phyloP scores from a whole-genome alignment of 2,797 vertebrate species.

The Gadopsis bispinosus region DNA sequence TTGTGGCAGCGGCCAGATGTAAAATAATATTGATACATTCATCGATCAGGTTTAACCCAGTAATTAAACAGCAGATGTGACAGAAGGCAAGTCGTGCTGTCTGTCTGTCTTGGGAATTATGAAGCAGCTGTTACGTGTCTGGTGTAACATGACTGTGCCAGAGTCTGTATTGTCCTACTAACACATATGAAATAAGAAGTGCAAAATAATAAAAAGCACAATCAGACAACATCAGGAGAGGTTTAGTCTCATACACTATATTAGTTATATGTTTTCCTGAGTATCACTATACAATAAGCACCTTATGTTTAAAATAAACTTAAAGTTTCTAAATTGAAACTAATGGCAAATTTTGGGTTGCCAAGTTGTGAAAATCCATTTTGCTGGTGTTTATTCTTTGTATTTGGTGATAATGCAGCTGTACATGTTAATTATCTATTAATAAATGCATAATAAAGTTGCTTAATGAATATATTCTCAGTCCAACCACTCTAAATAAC shows the following conservation, averaged over 20 bases:
- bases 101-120: slow-evolving; percentile 41
- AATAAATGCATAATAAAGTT: neutral
- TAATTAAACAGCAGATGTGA: slow-evolving; percentile 13
- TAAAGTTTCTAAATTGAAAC: too few relatives aligned
- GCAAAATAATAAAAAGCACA: neutral
- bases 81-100: slow-evolving; percentile 34
- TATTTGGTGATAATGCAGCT: neutral
- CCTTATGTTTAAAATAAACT: neutral
- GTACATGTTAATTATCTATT: neutral
- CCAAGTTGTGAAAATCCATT: neutral
- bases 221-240: neutral
- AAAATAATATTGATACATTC: neutral
- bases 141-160: slow-evolving; percentile 1
- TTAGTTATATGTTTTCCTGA: neutral
- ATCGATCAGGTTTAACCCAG: neutral
- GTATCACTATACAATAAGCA: neutral
- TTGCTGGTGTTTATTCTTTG: neutral
- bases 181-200: slow-evolving; percentile 1
- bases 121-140: slow-evolving; percentile 35
- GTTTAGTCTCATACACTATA: neutral
- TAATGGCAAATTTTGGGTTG: neutral
- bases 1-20: neutral
- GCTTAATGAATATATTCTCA: neutral
- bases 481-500: neutral
- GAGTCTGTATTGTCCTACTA: slow-evolving; percentile 8